Evolutionary conservation across 1,140 invertebrate genomes (phyloP).

Genomic region (Rhyzopertha dominica): DNA sequence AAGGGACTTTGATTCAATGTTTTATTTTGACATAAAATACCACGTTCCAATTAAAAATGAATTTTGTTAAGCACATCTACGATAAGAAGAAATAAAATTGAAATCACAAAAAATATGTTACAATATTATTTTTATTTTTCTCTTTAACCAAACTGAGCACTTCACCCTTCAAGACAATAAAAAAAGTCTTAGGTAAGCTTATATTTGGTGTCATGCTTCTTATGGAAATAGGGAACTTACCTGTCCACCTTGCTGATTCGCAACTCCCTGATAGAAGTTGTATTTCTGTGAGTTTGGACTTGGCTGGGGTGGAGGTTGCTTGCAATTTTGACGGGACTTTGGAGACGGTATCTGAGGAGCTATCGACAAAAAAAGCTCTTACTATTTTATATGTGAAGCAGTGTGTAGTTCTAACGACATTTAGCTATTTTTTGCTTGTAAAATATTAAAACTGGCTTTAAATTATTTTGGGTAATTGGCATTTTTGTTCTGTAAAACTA

Average conservation of each 20-base stretch:
- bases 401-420: too few species aligned
- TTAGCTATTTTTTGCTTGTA: too few species aligned
- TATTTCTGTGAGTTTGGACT: slow-evolving; percentile 42
- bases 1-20: not conserved
- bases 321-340: slow-evolving; percentile 41
- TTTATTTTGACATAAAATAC: not conserved
- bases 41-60: not conserved
- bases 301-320: slow-evolving; percentile 40
- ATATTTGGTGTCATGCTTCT: not conserved
- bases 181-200: not conserved
- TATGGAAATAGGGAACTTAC: slow-evolving; percentile 30
- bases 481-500: too few species aligned
- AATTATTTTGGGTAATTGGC: too few species aligned
- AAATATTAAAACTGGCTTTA: too few species aligned
- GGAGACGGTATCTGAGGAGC: slow-evolving; percentile 42
- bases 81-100: not conserved
- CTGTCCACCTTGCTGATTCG: slow-evolving; percentile 34
- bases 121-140: not conserved
- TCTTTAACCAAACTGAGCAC: not conserved
- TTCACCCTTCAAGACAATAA: not conserved
- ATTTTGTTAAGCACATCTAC: not conserved
- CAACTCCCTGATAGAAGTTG: slow-evolving; percentile 38
- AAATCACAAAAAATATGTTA: not conserved
- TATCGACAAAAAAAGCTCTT: too few species aligned
- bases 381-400: too few species aligned